Evolutionary conservation across 2,888 invertebrate genomes (phyloP).

Genomic region (Conus canariensis): DNA sequence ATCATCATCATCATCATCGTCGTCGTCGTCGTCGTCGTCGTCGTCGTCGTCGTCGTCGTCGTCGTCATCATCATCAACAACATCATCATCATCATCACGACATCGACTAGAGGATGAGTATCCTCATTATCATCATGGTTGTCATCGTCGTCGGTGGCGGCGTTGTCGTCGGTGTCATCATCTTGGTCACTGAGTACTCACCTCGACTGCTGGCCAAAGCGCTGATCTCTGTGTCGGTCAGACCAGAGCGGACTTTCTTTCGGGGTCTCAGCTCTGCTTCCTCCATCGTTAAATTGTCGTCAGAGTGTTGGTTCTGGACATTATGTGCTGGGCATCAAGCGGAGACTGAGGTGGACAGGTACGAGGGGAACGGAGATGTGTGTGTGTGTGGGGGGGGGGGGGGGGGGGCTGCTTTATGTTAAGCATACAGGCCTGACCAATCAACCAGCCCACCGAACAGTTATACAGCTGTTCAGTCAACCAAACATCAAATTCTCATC

Average conservation of each 20-base stretch:
- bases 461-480: no score
- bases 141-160: neutral
- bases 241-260: slow-evolving; percentile 32
- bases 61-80: slow-evolving; percentile 3
- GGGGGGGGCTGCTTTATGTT: neutral
- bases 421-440: no score
- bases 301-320: neutral
- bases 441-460: no score
- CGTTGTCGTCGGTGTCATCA: neutral
- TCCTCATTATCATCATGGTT: neutral
- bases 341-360: neutral
- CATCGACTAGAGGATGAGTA: neutral
- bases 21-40: neutral
- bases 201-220: neutral
- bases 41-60: slow-evolving; percentile 10
- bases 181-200: neutral
- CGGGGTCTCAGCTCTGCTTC: neutral
- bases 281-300: neutral
- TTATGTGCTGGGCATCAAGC: no score
- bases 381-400: neutral
- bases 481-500: no score
- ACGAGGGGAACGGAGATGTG: neutral
- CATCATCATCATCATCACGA: neutral
- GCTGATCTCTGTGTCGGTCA: slow-evolving; percentile 22
- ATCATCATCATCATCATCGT: neutral